These are phyloP conservation scores for Temnothorax nylanderi DNA, from an alignment of 1,140 invertebrate genomes.

Conservation along the genomic window DNA sequence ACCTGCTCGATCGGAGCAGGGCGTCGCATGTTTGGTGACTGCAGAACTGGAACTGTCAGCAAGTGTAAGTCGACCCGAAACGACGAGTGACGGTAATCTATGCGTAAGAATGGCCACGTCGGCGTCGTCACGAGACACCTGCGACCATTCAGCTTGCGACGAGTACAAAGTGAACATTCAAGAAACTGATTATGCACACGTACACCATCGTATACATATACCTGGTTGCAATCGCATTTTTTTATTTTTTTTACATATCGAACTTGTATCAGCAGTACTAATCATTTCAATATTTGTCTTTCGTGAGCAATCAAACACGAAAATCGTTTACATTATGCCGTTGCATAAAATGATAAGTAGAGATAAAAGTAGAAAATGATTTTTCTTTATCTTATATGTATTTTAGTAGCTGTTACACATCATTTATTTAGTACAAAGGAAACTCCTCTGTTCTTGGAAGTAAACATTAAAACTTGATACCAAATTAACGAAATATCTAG, in stretches of 20 bases:
- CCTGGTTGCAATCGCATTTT: background rate
- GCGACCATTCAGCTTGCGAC: constrained; percentile 27
- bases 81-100: constrained; percentile 71
- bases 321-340: background rate
- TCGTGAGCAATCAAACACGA: background rate
- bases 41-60: constrained; percentile 53
- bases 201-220: background rate
- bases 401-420: background rate
- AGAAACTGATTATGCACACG: constrained; percentile 3
- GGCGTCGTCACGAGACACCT: constrained; percentile 57
- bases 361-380: background rate
- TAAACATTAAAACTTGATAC: background rate
- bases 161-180: background rate
- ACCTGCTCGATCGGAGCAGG: constrained; percentile 57
- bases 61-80: constrained; percentile 9
- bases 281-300: constrained; percentile 3
- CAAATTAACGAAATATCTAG: background rate
- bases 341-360: background rate
- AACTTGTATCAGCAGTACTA: background rate
- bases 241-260: background rate
- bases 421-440: background rate
- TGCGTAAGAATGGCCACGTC: constrained; percentile 55
- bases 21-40: background rate
- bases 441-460: background rate
- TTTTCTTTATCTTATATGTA: background rate